Evolutionary conservation across 2,797 vertebrate species (phyloP).

Genomic region (Rallus crepitans): DNA sequence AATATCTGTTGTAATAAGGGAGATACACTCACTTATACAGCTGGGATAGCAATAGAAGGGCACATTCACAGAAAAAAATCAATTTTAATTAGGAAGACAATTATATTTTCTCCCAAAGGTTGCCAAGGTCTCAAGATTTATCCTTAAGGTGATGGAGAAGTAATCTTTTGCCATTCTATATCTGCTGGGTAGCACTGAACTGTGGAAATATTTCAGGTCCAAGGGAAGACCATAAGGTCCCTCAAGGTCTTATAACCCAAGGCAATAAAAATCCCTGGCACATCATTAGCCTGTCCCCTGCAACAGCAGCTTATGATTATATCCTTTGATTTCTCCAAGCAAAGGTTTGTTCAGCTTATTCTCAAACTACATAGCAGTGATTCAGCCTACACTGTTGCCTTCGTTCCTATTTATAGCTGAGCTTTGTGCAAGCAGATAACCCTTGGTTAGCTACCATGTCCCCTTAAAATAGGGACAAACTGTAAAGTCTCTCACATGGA

Average conservation of each 20-base stretch:
- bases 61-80: slow-evolving; percentile 72
- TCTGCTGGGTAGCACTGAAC: slow-evolving; percentile 10
- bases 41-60: slow-evolving; percentile 58
- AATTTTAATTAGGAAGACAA: slow-evolving; percentile 80
- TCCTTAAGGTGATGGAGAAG: slow-evolving; percentile 69
- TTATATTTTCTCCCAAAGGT: slow-evolving; percentile 74
- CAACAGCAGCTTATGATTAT: slow-evolving; percentile 45
- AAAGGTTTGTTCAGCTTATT: slow-evolving; percentile 10
- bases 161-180: slow-evolving; percentile 59
- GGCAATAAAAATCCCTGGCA: slow-evolving; percentile 62
- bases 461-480: not conserved
- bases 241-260: slow-evolving; percentile 49
- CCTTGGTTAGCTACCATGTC: not conserved
- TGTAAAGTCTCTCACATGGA: not conserved
- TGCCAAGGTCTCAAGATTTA: slow-evolving; percentile 73
- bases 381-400: not conserved
- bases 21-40: slow-evolving; percentile 50
- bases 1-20: slow-evolving; percentile 66
- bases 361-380: not conserved
- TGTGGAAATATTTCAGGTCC: slow-evolving; percentile 58
- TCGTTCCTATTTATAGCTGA: not conserved
- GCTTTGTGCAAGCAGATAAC: not conserved
- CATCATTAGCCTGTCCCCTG: slow-evolving; percentile 42
- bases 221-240: slow-evolving; percentile 42
- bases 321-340: slow-evolving; percentile 29